Percentiles rank a stretch among this genome's conserved stretches.
These are phyloP conservation scores for Lomographa bimaculata DNA, from an alignment of 2,888 invertebrate species.

Conservation along the genomic window DNA sequence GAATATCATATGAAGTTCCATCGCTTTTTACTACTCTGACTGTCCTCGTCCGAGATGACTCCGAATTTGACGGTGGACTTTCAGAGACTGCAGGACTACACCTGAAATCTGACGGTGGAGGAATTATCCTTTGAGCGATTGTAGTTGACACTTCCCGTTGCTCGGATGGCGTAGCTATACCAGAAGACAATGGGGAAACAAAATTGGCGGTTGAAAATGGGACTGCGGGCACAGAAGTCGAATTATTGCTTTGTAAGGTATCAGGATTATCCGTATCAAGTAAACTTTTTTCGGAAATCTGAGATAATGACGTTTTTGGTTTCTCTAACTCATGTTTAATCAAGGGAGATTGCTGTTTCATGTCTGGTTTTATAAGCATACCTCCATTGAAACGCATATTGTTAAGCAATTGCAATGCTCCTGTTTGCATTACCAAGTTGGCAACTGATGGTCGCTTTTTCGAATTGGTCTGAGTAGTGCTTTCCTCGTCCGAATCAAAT, in stretches of 20 bases:
- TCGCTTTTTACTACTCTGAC: slow-evolving; percentile 82
- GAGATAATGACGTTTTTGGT: slow-evolving; percentile 78
- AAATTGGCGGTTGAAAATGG: slow-evolving; percentile 61
- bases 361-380: slow-evolving; percentile 71
- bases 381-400: slow-evolving; percentile 83
- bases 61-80: slow-evolving; percentile 83
- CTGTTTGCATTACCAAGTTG: slow-evolving; percentile 87
- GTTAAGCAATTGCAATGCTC: slow-evolving; percentile 77
- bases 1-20: slow-evolving; percentile 88
- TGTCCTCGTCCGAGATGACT: slow-evolving; percentile 81
- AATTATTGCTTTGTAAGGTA: slow-evolving; percentile 55
- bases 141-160: slow-evolving; percentile 73
- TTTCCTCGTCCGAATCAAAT: slow-evolving; percentile 97
- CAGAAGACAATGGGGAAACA: slow-evolving; percentile 68
- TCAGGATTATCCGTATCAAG: slow-evolving; percentile 84
- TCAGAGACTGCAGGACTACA: slow-evolving; percentile 87
- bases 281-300: slow-evolving; percentile 86
- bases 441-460: slow-evolving; percentile 87
- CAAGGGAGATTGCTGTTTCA: slow-evolving; percentile 55
- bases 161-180: slow-evolving; percentile 71
- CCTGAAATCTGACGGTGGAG: slow-evolving; percentile 89
- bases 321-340: slow-evolving; percentile 67
- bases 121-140: slow-evolving; percentile 87
- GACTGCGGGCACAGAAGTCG: slow-evolving; percentile 55
- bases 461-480: slow-evolving; percentile 83